Base-by-base conservation (phyloP, 2,797 vertebrate genomes). In the Distichodus sexfasciatus region DNA sequence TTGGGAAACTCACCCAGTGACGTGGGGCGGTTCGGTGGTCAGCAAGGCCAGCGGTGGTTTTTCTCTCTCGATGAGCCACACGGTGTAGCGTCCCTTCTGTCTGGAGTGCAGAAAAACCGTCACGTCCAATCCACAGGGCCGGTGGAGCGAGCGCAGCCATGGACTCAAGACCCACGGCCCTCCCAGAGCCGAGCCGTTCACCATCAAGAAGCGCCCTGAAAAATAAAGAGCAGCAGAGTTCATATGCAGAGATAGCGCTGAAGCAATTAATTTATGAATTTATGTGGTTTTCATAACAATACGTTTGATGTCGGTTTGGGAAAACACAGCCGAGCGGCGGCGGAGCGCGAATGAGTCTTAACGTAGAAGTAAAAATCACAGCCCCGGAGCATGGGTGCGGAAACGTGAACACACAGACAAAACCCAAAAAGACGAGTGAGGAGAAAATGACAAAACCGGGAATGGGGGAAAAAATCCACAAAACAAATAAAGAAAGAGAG, bases 141-240 rank as follows among this genome's bases (percentile, higher is more conserved):
- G 75, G 14, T 69, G 78, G 0, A 80, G 72, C 3, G 83, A 83
- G 78, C 84, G 83, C 62, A 93, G 82, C 91, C 91, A 92, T 0
- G 91, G 90, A 66, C 90, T 92, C 73, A 91, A 80, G 65, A 91
- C 90, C 91, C 90, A 92, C 17, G 90, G 90, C 1, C 91, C 90
- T 2, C 84, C 86, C 33, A 84, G 83, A 15, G 81, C 78, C 3
- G 91, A 92, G 46, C 81, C 53, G 46, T 92, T 92, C 71, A 91
- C 88, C 80, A 85, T 87, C 53, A 91, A 60, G 79, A 93, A 92
- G 65, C 89, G 86, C 66, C 91, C 91, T 84, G 72, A 71, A 63
- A 55, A 51, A 26, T n/a, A n/a, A 48, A 44, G 44, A 50, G 63
- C 6, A 35, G 53, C n/a, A 62, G 55, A 50, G 29, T 15, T 46